Base-by-base conservation (phyloP, 2,888 invertebrate genomes). In the Orthosia cruda region DNA sequence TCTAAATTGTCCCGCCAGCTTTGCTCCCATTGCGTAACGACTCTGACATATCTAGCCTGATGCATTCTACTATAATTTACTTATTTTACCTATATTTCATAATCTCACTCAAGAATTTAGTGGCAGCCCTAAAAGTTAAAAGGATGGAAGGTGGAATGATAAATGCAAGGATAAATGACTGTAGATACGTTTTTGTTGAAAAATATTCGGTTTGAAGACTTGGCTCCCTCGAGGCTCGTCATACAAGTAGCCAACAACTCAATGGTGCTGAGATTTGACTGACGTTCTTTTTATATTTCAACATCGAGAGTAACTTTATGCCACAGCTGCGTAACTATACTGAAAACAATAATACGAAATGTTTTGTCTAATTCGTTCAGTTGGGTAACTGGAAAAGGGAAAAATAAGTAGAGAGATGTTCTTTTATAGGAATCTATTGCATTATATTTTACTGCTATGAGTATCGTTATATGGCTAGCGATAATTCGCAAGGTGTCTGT, bases 131-230 rank as follows among this genome's bases (percentile, higher is more conserved):
- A 71, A 49, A 81, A 85, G 67, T 74, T 62, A 58, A 71, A 55
- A 66, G 65, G 58, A n/a, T n/a, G 58, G 61, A 76, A 67, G 75
- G 85, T 78, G 78, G 81, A 71, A 89, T 89, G 85, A 90, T 89
- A 89, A 83, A 89, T 87, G 83, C 83, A 85, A 81, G 81, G 82
- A 85, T 84, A 86, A 87, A 89, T 85, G 75, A 88, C 81, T 83
- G 69, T 76, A 79, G 80, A 86, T 85, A 84, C 78, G 77, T 78
- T 87, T 70, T 62, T 64, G 66, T 59, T 76, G 85, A 85, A 85
- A 85, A 78, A 85, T 87, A 85, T 85, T 82, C 71, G 71, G 78
- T 79, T 85, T 82, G 73, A 71, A 85, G 82, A 78, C 85, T 82
- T 78, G 67, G 66, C 73, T 87, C 73, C 68, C 79, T 47, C 54